Percentiles rank a stretch among this genome's conserved stretches.
Evolutionary conservation across 2,797 vertebrate species (phyloP).

Genomic region (Hippopotamyrus pictus): DNA sequence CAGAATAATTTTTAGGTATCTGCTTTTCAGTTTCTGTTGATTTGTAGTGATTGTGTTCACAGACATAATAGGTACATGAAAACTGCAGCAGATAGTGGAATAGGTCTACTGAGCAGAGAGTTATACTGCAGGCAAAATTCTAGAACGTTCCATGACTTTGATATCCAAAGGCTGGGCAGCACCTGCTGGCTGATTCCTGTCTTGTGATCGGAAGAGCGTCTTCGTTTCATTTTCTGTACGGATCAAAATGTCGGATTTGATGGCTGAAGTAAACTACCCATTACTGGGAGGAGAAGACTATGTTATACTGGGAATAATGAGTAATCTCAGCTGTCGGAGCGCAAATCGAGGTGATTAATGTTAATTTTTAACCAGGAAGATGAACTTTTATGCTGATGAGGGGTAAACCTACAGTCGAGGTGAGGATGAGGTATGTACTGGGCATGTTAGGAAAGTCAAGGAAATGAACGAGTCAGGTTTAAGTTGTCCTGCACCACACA

Average conservation of each 20-base stretch:
- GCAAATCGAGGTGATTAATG: constrained; percentile 46
- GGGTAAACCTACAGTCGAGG: constrained; percentile 45
- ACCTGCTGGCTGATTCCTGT: not conserved
- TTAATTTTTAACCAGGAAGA: constrained; percentile 68
- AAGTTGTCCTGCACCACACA: not conserved
- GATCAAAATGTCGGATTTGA: not conserved
- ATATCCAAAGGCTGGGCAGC: not conserved
- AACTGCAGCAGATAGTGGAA: not conserved
- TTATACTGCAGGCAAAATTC: not conserved
- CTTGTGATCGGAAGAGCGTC: not conserved
- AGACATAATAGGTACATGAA: not conserved
- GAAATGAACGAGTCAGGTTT: not conserved
- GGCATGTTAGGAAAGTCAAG: not conserved
- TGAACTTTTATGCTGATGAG: constrained; percentile 65
- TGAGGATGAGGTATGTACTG: constrained; percentile 23
- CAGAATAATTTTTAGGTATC: not conserved
- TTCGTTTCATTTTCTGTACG: not conserved
- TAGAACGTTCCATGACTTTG: not conserved
- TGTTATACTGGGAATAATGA: constrained; percentile 32
- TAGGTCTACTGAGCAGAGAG: not conserved
- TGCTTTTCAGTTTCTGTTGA: not conserved
- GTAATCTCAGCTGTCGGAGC: constrained; percentile 33
- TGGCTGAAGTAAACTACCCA: not conserved
- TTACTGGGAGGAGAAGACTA: not conserved
- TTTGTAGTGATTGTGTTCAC: not conserved